A percentile compares a stretch with the other conserved stretches of the same genome.
Conservation (phyloP, 2,113 vertebrate genomes). For the Piaya cayana region DNA sequence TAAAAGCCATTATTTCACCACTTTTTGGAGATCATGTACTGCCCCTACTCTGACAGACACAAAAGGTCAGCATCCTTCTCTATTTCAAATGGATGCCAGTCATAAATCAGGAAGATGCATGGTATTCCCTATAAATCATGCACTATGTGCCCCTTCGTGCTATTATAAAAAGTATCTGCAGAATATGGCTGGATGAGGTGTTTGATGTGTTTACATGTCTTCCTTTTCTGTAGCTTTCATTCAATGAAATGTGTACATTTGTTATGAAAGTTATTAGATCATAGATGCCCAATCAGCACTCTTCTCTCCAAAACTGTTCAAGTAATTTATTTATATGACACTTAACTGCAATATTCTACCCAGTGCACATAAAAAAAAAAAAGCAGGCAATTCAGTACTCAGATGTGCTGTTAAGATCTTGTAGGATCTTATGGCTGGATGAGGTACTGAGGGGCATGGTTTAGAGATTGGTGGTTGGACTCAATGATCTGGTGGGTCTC, state of each 20-base stretch:
- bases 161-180: neutral
- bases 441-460: too few relatives aligned
- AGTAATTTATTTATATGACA: neutral
- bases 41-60: neutral
- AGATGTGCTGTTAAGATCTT: neutral
- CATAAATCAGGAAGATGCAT: neutral
- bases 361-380: neutral
- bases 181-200: too few relatives aligned
- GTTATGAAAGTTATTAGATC: neutral
- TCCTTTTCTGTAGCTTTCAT: neutral
- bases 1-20: neutral
- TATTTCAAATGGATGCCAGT: neutral
- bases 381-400: neutral
- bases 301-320: neutral
- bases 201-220: neutral
- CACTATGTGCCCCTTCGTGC: neutral
- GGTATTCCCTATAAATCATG: neutral
- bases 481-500: too few relatives aligned
- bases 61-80: neutral
- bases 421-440: too few relatives aligned
- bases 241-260: neutral
- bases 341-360: neutral
- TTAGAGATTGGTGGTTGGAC: too few relatives aligned
- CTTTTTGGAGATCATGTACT: neutral
- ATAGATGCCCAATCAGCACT: neutral